Percentiles rank a stretch among this genome's conserved stretches.
These are phyloP conservation scores for Pollenia amentaria DNA, from an alignment of 2,888 invertebrate species.

Conservation along the genomic window DNA sequence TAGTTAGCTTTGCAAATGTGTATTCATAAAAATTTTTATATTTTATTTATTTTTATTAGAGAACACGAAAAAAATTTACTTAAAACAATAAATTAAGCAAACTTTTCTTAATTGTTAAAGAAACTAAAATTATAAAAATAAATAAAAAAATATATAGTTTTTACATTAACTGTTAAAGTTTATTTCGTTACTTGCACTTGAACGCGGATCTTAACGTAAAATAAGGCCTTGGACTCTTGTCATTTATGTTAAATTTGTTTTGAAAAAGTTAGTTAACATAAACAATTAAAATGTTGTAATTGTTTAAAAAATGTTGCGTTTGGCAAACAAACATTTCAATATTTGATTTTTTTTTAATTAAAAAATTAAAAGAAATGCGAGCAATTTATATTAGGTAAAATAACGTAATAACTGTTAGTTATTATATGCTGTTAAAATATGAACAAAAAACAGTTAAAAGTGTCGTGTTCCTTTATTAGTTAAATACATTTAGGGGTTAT, in stretches of 20 bases:
- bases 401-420: conserved; percentile 42
- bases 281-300: background rate
- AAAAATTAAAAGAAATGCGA: conserved; percentile 59
- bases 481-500: conserved; percentile 19
- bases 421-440: conserved; percentile 41
- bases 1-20: conserved; percentile 64
- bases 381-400: conserved; percentile 26
- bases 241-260: conserved; percentile 25
- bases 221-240: conserved; percentile 60
- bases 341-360: conserved; percentile 37
- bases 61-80: conserved; percentile 65
- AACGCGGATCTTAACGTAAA: conserved; percentile 58
- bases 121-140: conserved; percentile 64
- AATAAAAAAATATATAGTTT: conserved; percentile 56
- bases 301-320: conserved; percentile 67
- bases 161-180: conserved; percentile 63
- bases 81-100: conserved; percentile 61
- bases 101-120: conserved; percentile 49
- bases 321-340: conserved; percentile 44
- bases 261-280: background rate
- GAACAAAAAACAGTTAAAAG: conserved; percentile 59
- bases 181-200: conserved; percentile 27
- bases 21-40: conserved; percentile 57
- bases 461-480: conserved; percentile 45
- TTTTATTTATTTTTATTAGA: conserved; percentile 45